These are phyloP conservation scores for Pegoplata infirma DNA, from an alignment of 2,888 invertebrate species.

Conservation along the genomic window DNA sequence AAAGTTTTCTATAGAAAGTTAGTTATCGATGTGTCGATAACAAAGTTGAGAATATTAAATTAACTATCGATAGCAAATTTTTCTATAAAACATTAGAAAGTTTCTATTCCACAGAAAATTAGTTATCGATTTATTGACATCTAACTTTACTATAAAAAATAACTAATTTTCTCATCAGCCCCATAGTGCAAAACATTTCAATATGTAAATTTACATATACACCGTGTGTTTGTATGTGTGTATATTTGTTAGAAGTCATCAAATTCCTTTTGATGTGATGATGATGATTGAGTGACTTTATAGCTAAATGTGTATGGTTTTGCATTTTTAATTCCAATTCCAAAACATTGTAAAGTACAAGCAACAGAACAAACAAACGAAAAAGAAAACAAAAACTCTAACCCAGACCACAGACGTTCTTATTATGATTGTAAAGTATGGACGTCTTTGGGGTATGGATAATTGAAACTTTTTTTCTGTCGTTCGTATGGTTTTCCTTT, in stretches of 20 bases:
- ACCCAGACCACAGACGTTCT: slow-evolving; percentile 57
- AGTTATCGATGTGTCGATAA: too few species aligned
- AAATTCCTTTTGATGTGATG: slow-evolving; percentile 57
- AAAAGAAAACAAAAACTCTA: slow-evolving; percentile 8
- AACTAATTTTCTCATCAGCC: background rate
- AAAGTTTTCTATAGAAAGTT: too few species aligned
- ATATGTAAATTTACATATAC: background rate
- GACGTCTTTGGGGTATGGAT: background rate
- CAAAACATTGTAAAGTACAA: background rate
- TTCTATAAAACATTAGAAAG: too few species aligned
- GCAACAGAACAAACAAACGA: background rate
- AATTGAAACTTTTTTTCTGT: slow-evolving; percentile 51
- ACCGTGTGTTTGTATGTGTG: background rate
- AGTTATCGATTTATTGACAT: too few species aligned
- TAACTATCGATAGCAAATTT: too few species aligned
- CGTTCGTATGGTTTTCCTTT: slow-evolving; percentile 7
- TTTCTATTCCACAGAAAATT: too few species aligned
- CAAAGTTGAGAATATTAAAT: too few species aligned
- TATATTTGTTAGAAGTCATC: slow-evolving; percentile 35
- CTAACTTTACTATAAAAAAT: too few species aligned
- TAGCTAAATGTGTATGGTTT: slow-evolving; percentile 56
- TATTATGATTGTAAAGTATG: slow-evolving; percentile 47
- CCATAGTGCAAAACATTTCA: background rate
- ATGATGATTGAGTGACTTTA: slow-evolving; percentile 62
- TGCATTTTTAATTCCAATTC: slow-evolving; percentile 60